Evolutionary conservation across 1,140 invertebrate species (phyloP).

Genomic region (Bacillus rossius): DNA sequence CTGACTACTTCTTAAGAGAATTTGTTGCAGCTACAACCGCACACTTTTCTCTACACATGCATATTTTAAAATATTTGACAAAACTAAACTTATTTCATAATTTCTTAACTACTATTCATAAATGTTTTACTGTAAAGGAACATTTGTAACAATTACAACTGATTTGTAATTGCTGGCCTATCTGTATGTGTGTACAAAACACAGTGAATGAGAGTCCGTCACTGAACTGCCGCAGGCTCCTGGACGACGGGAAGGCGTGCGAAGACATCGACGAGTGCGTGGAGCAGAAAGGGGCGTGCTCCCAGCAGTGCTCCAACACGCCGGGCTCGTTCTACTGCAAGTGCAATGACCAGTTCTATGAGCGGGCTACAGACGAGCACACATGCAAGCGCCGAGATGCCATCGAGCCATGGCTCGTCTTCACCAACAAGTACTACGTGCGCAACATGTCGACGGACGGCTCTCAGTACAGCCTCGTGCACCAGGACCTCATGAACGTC

Average conservation of each 20-base stretch:
- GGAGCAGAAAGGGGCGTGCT: slow-evolving; percentile 86
- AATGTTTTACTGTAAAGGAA: too few species aligned
- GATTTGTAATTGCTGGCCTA: too few species aligned
- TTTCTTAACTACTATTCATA: too few species aligned
- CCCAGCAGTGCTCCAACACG: slow-evolving; percentile 93
- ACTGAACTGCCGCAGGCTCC: slow-evolving; percentile 46
- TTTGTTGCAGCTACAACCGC: too few species aligned
- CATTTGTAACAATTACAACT: too few species aligned
- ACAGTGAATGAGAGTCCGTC: too few species aligned
- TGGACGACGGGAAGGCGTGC: slow-evolving; percentile 81
- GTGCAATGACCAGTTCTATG: slow-evolving; percentile 90
- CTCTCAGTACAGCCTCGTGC: slow-evolving; percentile 75
- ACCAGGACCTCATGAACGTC: slow-evolving; percentile 94
- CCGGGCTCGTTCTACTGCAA: slow-evolving; percentile 95
- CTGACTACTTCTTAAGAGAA: too few species aligned
- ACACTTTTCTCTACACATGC: too few species aligned
- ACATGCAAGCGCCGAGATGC: slow-evolving; percentile 85
- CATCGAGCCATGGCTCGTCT: slow-evolving; percentile 86
- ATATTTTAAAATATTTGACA: too few species aligned
- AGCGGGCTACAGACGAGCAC: slow-evolving; percentile 74
- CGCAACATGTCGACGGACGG: slow-evolving; percentile 93
- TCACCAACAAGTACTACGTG: slow-evolving; percentile 98
- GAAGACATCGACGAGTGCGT: slow-evolving; percentile 92
- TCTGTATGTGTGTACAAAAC: too few species aligned
- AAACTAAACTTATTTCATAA: too few species aligned